Evolutionary conservation across 2,888 invertebrate genomes (phyloP).

Genomic region (Sylvicola fuscatus): DNA sequence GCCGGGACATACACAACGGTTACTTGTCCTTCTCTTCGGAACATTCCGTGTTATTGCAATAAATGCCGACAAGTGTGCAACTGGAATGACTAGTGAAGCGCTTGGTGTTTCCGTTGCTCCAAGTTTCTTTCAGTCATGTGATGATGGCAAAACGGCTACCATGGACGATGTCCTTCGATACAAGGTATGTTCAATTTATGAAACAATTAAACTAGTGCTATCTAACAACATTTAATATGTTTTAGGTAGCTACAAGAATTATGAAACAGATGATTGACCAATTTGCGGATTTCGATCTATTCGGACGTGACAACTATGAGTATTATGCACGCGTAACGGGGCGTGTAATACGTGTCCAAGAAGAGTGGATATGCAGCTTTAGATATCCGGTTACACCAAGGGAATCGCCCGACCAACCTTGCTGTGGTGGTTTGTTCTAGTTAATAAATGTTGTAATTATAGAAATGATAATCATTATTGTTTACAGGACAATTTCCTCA

Average conservation of each 20-base stretch:
- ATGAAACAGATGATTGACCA: conserved; percentile 96
- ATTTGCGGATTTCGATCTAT: conserved; percentile 87
- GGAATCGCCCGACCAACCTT: conserved; percentile 40
- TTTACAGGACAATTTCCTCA: conserved; percentile 60
- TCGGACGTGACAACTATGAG: conserved; percentile 86
- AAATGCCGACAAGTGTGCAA: conserved; percentile 72
- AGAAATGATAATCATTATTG: conserved; percentile 3
- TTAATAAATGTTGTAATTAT: neutral
- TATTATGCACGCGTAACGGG: conserved; percentile 91
- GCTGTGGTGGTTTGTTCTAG: conserved; percentile 45
- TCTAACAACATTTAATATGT: conserved; percentile 4
- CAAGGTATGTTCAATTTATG: conserved; percentile 40
- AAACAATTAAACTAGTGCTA: neutral
- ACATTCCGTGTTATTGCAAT: conserved; percentile 91
- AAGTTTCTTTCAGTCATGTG: conserved; percentile 89
- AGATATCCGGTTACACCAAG: conserved; percentile 60
- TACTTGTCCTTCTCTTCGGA: conserved; percentile 87
- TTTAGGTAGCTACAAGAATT: conserved; percentile 78
- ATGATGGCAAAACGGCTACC: conserved; percentile 83
- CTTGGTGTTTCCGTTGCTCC: conserved; percentile 90
- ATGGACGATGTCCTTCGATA: conserved; percentile 91
- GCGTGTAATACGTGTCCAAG: conserved; percentile 74
- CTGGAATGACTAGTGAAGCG: conserved; percentile 90
- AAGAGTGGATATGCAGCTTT: conserved; percentile 92
- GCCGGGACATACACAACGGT: conserved; percentile 76